Conservation (phyloP, 2,113 vertebrate genomes). For the Sula dactylatra region DNA sequence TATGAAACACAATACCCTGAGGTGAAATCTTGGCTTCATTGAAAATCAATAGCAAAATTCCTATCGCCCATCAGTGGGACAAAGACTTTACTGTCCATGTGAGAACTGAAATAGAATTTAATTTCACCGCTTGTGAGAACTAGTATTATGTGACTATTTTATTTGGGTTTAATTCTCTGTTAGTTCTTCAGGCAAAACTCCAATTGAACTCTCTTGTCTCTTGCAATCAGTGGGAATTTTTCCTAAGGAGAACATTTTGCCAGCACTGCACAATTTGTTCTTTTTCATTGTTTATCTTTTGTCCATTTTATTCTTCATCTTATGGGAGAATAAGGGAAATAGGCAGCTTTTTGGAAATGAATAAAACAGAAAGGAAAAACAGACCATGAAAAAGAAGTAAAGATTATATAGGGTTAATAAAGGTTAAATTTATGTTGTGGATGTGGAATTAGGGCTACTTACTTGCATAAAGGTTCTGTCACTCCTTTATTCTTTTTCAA, state of each 20-base stretch:
- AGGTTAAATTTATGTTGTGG: neutral
- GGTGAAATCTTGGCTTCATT: neutral
- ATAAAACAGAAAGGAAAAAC: neutral
- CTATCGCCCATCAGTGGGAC: neutral
- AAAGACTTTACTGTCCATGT: neutral
- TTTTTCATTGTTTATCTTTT: neutral
- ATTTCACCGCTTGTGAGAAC: neutral
- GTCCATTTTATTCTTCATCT: neutral
- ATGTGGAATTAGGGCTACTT: neutral
- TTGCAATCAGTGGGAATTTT: conserved; percentile 33
- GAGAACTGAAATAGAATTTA: neutral
- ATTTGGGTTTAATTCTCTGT: conserved; percentile 30
- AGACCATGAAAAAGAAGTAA: neutral
- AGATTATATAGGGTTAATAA: neutral
- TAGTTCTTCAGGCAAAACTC: conserved; percentile 35
- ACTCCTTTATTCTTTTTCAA: neutral
- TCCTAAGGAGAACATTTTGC: conserved; percentile 23
- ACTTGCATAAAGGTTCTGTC: neutral
- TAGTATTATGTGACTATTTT: conserved; percentile 6
- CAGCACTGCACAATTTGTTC: neutral
- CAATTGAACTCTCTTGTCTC: conserved; percentile 15
- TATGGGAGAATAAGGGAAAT: neutral
- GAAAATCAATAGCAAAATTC: conserved; percentile 1
- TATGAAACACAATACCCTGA: neutral
- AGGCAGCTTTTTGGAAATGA: neutral